A percentile compares a stretch with the other conserved stretches of the same genome.
Conservation (phyloP, 2,113 vertebrate species). For the Rattus rattus region DNA sequence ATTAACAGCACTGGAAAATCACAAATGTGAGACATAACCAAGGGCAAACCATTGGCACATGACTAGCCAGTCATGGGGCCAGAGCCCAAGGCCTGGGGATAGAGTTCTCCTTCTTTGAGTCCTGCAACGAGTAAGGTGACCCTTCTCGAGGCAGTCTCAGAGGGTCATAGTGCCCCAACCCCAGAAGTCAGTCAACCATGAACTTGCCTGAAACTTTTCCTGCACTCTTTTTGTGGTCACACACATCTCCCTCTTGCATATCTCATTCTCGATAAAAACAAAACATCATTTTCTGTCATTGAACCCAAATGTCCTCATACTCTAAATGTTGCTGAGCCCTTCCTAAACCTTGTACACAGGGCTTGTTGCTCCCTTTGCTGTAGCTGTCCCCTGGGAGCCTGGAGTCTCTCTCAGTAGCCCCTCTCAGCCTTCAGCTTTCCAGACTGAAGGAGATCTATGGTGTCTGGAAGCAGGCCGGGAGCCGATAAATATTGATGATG, state of each 20-base stretch:
- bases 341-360: background rate
- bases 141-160: background rate
- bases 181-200: background rate
- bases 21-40: background rate
- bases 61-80: background rate
- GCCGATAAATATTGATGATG: conserved; percentile 33
- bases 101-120: background rate
- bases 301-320: background rate
- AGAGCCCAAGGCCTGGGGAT: background rate
- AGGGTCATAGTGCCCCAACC: background rate
- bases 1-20: background rate
- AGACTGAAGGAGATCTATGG: conserved; percentile 27
- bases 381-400: background rate
- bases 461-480: background rate
- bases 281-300: background rate
- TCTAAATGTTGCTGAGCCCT: background rate
- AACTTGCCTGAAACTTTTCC: background rate
- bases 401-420: background rate
- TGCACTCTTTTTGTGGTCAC: background rate
- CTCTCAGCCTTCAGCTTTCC: conserved; percentile 8
- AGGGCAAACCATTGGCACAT: background rate
- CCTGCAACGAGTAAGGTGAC: background rate
- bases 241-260: background rate
- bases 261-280: background rate
- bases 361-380: background rate